These are phyloP conservation scores for Galleria mellonella DNA, from an alignment of 1,140 invertebrate genomes.

Conservation along the genomic window DNA sequence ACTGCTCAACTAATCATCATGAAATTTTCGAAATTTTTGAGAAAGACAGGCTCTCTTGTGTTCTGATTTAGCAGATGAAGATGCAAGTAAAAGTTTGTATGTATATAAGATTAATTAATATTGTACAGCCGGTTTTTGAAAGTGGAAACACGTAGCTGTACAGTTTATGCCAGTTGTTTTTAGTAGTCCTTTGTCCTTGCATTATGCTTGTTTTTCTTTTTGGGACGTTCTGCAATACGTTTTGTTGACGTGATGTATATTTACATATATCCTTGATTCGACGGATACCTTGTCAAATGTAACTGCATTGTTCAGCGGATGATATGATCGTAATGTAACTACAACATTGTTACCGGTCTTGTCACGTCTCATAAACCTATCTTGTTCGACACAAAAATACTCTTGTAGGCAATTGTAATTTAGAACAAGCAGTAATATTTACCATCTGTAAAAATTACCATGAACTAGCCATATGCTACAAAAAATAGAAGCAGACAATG, in stretches of 20 bases:
- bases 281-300: constrained; percentile 37
- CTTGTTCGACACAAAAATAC: too few relatives aligned
- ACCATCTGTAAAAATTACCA: constrained; percentile 33
- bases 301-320: constrained; percentile 31
- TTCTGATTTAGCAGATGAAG: too few relatives aligned
- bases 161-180: constrained; percentile 13
- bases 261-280: constrained; percentile 53
- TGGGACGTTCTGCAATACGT: constrained; percentile 27
- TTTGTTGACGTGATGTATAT: constrained; percentile 49
- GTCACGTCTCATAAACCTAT: background rate
- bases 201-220: constrained; percentile 38
- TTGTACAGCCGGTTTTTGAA: too few relatives aligned
- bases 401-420: background rate
- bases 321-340: constrained; percentile 22
- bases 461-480: constrained; percentile 53
- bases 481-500: constrained; percentile 60
- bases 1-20: too few relatives aligned
- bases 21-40: too few relatives aligned
- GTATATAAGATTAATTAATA: too few relatives aligned
- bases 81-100: too few relatives aligned
- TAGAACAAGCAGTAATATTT: constrained; percentile 18
- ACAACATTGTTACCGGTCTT: background rate
- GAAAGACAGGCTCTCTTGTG: too few relatives aligned
- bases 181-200: constrained; percentile 37
- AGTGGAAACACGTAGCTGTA: background rate